These are phyloP conservation scores for Mystacides longicornis DNA, from an alignment of 2,888 invertebrate genomes.

Conservation along the genomic window DNA sequence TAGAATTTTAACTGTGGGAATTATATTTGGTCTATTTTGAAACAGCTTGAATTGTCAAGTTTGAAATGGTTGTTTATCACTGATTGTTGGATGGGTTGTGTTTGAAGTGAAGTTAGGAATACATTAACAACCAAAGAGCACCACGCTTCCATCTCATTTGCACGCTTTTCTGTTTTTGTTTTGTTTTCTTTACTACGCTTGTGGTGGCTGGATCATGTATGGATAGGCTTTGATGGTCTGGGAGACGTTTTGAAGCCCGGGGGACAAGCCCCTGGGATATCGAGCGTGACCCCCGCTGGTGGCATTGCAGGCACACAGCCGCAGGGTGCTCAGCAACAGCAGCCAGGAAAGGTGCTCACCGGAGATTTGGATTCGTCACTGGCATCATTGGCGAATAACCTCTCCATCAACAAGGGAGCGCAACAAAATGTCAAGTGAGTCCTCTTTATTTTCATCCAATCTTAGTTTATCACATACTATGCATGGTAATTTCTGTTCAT, in stretches of 20 bases:
- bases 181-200: conserved; percentile 1
- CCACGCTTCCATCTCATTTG: background rate
- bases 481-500: too few relatives aligned
- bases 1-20: too few relatives aligned
- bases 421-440: conserved; percentile 66
- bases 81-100: too few relatives aligned
- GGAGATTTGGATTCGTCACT: conserved; percentile 92
- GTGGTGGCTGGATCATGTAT: conserved; percentile 49
- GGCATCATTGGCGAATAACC: conserved; percentile 87
- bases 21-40: too few relatives aligned
- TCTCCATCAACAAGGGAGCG: conserved; percentile 75
- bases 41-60: too few relatives aligned
- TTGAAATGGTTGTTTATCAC: too few relatives aligned
- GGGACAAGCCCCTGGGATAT: conserved; percentile 29
- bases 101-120: too few relatives aligned
- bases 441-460: background rate
- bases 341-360: conserved; percentile 69
- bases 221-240: conserved; percentile 69
- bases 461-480: too few relatives aligned
- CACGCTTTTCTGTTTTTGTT: background rate
- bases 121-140: too few relatives aligned
- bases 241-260: conserved; percentile 64
- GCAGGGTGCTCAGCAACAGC: conserved; percentile 40
- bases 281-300: conserved; percentile 18
- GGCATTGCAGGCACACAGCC: conserved; percentile 30